Evolutionary conservation across 2,888 invertebrate species (phyloP), one percentile per base, ranked within the genome.

Genomic region (Oscheius sp.): DNA sequence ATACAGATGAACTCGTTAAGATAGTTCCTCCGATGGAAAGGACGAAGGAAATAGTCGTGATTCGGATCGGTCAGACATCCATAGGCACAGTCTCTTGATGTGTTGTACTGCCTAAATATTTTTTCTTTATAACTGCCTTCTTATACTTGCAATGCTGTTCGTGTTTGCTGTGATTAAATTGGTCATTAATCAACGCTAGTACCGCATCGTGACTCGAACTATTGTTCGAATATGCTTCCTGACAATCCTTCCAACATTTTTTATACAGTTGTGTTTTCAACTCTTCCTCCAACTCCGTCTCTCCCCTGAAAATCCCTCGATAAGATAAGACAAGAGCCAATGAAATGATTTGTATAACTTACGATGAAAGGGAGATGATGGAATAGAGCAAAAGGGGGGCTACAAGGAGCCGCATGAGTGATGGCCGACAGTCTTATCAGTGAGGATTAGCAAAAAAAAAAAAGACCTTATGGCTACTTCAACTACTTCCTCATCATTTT

Each of bases 1-100:
- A 59, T 49, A 36, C 67, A 67, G 26, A 67, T 67, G 59, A 67
- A 67, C 4, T 67, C 67, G 59, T 67, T 67, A 12, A 67, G 30
- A 26, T 67, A 67, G 47, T 67, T 67, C 45, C 51, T 24, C 8
- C 67, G 47, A 30, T 59, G 33, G 49, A 67, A 67, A 20, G 67
- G 67, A 38, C 67, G 57, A 1, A 67, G 59, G 38, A 59, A 67
- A 24, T 67, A 59, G 17, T 67, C 67, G 49, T 67, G 67, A 47
- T 41, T 45, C 17, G 57, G 57, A 28, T 41, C 36, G 6, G 67
- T 59, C n/a, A 67, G 67, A 59, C 67, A 67, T 2, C 45, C 45
- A 22, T 49, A 50, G 41, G 67, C 67, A 50, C 67, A 67, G 12
- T 44, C 22, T 17, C 57, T 45, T 5, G 59, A 30, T 5, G 56